Conservation (phyloP, 2,888 invertebrate species). For the Lycophotia porphyrea region DNA sequence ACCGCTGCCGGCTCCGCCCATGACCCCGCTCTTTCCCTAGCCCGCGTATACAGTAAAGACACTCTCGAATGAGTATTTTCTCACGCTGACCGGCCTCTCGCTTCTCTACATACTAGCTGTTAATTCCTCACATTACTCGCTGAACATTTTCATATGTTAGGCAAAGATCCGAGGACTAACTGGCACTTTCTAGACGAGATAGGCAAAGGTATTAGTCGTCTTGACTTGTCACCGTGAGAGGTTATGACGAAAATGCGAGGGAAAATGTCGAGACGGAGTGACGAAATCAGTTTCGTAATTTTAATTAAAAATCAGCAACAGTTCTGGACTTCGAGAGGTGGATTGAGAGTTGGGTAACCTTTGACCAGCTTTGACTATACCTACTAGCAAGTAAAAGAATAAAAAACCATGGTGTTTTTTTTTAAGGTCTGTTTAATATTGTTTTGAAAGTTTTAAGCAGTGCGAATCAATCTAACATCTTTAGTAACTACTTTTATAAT, state of each 20-base stretch:
- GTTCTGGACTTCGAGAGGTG: not conserved
- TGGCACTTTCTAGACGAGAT: slow-evolving; percentile 57
- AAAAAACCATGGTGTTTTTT: not conserved
- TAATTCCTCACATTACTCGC: slow-evolving; percentile 67
- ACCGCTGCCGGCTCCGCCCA: slow-evolving; percentile 9
- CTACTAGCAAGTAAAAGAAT: not conserved
- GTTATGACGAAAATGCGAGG: slow-evolving; percentile 37
- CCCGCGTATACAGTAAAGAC: slow-evolving; percentile 70
- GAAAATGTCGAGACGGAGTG: slow-evolving; percentile 12
- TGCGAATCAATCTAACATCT: not conserved
- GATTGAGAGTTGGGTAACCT: not conserved
- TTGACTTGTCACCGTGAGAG: slow-evolving; percentile 49
- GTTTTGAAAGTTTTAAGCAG: not conserved
- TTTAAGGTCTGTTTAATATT: not conserved
- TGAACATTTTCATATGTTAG: slow-evolving; percentile 62
- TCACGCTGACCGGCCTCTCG: slow-evolving; percentile 78
- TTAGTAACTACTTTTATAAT: too few species aligned
- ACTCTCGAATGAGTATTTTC: slow-evolving; percentile 81
- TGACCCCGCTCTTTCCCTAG: slow-evolving; percentile 65
- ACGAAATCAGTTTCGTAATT: not conserved
- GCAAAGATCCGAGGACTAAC: slow-evolving; percentile 52
- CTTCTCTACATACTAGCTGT: slow-evolving; percentile 66
- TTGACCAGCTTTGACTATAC: not conserved
- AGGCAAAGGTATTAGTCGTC: slow-evolving; percentile 28
- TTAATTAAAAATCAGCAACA: not conserved